Conservation (phyloP, 2,797 vertebrate genomes). For the Buphagus erythrorhynchus region DNA sequence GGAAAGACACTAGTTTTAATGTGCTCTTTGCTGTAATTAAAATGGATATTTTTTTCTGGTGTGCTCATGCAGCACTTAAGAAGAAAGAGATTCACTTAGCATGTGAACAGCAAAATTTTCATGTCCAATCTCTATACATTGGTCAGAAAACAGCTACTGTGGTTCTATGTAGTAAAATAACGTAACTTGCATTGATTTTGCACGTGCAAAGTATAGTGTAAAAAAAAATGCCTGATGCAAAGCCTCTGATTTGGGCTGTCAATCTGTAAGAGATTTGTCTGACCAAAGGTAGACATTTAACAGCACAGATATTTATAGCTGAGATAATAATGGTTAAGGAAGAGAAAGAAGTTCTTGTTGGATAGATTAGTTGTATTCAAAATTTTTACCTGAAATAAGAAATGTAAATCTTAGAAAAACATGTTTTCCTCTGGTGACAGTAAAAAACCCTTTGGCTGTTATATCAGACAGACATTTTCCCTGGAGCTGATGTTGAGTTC, state of each 20-base stretch:
- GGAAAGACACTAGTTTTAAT: neutral
- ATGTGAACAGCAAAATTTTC: neutral
- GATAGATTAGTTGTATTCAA: neutral
- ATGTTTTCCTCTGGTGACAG: neutral
- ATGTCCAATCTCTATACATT: neutral
- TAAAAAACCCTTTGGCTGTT: neutral
- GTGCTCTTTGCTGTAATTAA: neutral
- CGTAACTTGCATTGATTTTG: neutral
- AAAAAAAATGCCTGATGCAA: neutral
- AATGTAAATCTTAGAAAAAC: neutral
- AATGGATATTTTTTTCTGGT: neutral
- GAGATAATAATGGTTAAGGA: neutral
- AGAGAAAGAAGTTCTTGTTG: neutral
- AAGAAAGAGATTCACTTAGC: neutral
- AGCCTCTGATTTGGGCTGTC: neutral
- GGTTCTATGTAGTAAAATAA: neutral
- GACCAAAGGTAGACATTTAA: neutral
- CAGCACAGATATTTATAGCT: neutral
- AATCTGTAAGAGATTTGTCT: neutral
- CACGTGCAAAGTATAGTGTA: neutral
- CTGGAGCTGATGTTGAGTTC: fast-evolving
- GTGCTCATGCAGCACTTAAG: neutral
- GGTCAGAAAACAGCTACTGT: neutral
- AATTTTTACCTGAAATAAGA: neutral
- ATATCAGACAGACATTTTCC: neutral